A percentile compares a stretch with the other conserved stretches of the same genome.
Conservation (phyloP, 2,797 vertebrate genomes). For the Gallirallus australis region DNA sequence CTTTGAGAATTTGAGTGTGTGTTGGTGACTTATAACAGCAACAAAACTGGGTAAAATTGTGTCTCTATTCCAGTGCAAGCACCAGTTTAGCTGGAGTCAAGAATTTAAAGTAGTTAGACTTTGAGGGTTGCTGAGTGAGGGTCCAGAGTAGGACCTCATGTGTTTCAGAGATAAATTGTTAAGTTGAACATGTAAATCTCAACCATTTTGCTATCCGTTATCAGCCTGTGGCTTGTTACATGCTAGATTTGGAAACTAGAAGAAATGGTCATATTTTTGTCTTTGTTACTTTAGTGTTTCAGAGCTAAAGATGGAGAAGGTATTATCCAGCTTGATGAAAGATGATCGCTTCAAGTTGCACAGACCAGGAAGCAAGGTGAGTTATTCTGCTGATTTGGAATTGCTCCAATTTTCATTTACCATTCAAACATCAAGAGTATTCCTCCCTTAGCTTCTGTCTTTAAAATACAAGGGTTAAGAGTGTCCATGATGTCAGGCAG, state of each 20-base stretch:
- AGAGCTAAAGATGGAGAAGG: slow-evolving; percentile 88
- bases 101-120: neutral
- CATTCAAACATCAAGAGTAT: neutral
- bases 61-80: neutral
- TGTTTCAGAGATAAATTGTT: neutral
- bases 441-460: neutral
- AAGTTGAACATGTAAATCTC: neutral
- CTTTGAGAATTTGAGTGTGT: neutral
- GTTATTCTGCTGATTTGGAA: slow-evolving; percentile 10
- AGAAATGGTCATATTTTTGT: neutral
- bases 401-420: neutral
- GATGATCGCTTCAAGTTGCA: slow-evolving; percentile 84
- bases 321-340: slow-evolving; percentile 84
- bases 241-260: rapidly evolving
- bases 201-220: neutral
- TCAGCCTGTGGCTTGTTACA: neutral
- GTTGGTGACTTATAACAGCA: neutral
- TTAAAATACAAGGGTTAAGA: neutral
- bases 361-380: slow-evolving; percentile 84
- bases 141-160: neutral
- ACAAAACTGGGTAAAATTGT: neutral
- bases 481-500: neutral
- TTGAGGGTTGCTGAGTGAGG: neutral
- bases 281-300: slow-evolving; percentile 79
- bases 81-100: neutral